Base-by-base conservation (phyloP, 2,113 vertebrate species). In the Tursiops truncatus region DNA sequence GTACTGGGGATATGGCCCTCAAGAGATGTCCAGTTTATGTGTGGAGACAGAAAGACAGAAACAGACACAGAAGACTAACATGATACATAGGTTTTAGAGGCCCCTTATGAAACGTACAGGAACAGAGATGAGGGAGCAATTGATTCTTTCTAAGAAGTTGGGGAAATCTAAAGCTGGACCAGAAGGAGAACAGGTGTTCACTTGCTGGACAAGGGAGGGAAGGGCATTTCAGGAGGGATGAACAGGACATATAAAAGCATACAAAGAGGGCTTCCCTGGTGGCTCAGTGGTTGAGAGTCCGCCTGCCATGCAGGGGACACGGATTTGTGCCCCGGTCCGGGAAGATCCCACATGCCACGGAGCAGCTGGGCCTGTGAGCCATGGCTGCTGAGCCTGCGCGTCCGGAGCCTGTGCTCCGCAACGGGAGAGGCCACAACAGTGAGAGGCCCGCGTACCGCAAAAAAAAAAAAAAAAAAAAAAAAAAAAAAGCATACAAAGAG, bases 11-110 rank as follows among this genome's bases (percentile, higher is more conserved):
- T 77, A 36, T 93, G 67, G 26, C 5, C n/a, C 36, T 38, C 23
- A 44, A 53, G 31, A 14, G 47, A 44, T 5, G 6, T n/a, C 36
- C 65, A 68, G 36, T 44, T 23, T 91, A 10, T 44, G 6, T 15
- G 31, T 8, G 68, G 12, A 94, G 86, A 85, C 8, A 81, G 88
- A 73, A 93, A 47, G 6, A 92, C 5, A 81, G 89, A 73, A 88
- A 73, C 8, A 87, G 50, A n/a, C 5, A 36, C 10, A 50, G 47
- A 70, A 83, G 53, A 91, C 47, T 23, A 71, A 76, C 3, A 41
- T 0, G 28, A 44, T 2, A 28, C 33, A 38, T 0, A 36, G 26
- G 5, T 7, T 4, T 62, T 41, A 84, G 3, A 73, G 3, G 6
- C 21, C 33, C 65, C 36, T 73, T 62, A 89, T 13, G 67, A 70